Evolutionary conservation across 2,797 vertebrate genomes (phyloP), one percentile per base, ranked within the genome.

Genomic region (Pitangus sulphuratus): DNA sequence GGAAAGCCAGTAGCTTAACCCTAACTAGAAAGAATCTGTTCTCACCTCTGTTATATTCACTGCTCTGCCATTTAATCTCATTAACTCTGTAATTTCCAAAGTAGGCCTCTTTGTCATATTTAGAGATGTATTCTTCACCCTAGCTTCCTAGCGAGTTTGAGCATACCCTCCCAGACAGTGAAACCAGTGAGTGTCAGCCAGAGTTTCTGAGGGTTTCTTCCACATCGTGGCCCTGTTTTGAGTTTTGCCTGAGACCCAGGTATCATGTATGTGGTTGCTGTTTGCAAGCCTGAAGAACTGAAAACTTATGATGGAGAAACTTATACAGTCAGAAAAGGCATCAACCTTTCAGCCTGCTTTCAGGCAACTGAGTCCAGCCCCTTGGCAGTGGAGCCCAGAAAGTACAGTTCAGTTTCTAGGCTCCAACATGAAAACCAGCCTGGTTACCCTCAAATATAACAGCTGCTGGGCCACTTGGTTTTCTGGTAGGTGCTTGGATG

Each of bases 201-300:
- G n/a, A 33, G 4, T 12, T 80, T 77, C 31, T 11, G 74, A 50
- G 22, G 26, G 6, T 40, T 68, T 70, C 25, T 77, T 77, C 35
- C 24, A 1, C 15, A 21, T 20, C 31, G 6, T 1, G 1, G 1
- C 18, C 13, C 15, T 40, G 5, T 25, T 74, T 33, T 0, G 1
- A 37, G 13, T n/a, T 74, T 83, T 66, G 12, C 19, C 60, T 57
- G 33, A 30, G 21, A 64, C 8, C 1, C 17, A 31, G 8, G 17
- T 44, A 56, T 42, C 24, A 25, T 6, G 7, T 15, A 42, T 5
- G 6, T 19, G 20, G 7, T 42, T 11, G 2, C 4, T 60, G 4
- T 35, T 90, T 50, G 24, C 1, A 3, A 17, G 20, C 2, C 20
- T 54, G 51, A 56, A 44, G 3, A 11, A 44, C 20, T 14, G 16